Evolutionary conservation across 2,797 vertebrate genomes (phyloP).

Genomic region (Tiaroga cobitis): DNA sequence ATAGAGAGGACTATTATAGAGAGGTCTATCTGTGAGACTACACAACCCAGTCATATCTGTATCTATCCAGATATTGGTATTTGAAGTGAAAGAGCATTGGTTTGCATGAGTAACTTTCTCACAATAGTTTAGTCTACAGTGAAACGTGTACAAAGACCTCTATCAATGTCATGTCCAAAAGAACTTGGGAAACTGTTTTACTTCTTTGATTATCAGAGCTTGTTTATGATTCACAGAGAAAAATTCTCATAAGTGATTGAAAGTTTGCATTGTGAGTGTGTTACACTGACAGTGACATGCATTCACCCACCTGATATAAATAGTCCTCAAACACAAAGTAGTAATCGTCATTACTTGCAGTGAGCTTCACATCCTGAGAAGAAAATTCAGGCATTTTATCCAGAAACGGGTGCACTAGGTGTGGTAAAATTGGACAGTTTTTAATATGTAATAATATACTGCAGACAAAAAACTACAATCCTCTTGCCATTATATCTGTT

Average conservation of each 20-base stretch:
- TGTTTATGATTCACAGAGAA: constrained; percentile 6
- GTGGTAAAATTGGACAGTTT: background rate
- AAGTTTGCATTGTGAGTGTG: background rate
- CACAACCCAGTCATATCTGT: background rate
- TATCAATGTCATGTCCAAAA: constrained; percentile 1
- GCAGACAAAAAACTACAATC: background rate
- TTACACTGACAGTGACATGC: background rate
- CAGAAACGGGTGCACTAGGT: background rate
- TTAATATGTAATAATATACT: background rate
- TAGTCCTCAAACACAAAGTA: constrained; percentile 99
- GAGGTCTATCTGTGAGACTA: constrained; percentile 15
- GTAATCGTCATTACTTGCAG: constrained; percentile 98
- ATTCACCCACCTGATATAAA: constrained; percentile 90
- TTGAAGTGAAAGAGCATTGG: constrained; percentile 18
- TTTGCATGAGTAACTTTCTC: constrained; percentile 24
- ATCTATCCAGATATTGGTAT: background rate
- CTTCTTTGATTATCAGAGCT: background rate
- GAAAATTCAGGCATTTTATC: constrained; percentile 4
- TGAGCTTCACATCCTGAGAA: constrained; percentile 94
- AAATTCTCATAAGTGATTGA: background rate
- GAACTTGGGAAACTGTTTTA: background rate
- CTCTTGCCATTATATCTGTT: constrained; percentile 18
- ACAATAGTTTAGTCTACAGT: constrained; percentile 27
- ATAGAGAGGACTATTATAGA: background rate
- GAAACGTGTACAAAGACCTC: background rate